Evolutionary conservation across 2,888 invertebrate genomes (phyloP).

Genomic region (Cataglyphis cursor): DNA sequence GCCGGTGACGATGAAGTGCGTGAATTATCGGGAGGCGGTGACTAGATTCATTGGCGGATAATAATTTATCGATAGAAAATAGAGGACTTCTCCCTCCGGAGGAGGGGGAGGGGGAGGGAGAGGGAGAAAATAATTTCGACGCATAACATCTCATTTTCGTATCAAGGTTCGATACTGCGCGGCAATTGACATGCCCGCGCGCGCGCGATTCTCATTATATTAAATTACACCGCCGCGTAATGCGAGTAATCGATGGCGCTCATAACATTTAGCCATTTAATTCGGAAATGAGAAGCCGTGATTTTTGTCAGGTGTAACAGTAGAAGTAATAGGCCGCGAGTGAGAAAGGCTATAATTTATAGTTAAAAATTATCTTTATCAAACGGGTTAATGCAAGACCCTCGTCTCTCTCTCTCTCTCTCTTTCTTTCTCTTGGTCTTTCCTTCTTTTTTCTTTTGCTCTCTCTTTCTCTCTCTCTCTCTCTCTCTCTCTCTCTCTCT

Average conservation of each 20-base stretch:
- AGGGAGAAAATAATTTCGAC: slow-evolving; percentile 29
- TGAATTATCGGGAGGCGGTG: slow-evolving; percentile 33
- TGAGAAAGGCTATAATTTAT: slow-evolving; percentile 39
- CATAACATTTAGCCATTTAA: slow-evolving; percentile 55
- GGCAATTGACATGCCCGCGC: slow-evolving; percentile 50
- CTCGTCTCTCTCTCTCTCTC: slow-evolving; percentile 38
- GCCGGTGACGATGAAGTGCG: slow-evolving; percentile 32
- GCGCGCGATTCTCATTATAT: slow-evolving; percentile 51
- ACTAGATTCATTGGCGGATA: slow-evolving; percentile 44
- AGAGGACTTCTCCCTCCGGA: not conserved
- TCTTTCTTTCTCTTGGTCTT: not conserved
- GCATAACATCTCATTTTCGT: slow-evolving; percentile 52
- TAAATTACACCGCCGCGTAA: slow-evolving; percentile 53
- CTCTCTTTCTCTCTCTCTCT: not conserved
- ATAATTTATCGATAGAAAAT: slow-evolving; percentile 50
- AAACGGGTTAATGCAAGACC: slow-evolving; percentile 47
- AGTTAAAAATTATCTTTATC: slow-evolving; percentile 50
- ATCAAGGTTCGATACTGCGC: slow-evolving; percentile 26
- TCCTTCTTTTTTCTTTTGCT: not conserved
- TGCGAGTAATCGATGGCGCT: slow-evolving; percentile 56
- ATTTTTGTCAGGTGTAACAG: slow-evolving; percentile 55
- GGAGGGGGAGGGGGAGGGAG: too few relatives aligned
- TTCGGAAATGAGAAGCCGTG: slow-evolving; percentile 51
- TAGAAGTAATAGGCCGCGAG: slow-evolving; percentile 46
- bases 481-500: not conserved